Base-by-base conservation (phyloP, 2,113 vertebrate species). In the Pholis gunnellus region DNA sequence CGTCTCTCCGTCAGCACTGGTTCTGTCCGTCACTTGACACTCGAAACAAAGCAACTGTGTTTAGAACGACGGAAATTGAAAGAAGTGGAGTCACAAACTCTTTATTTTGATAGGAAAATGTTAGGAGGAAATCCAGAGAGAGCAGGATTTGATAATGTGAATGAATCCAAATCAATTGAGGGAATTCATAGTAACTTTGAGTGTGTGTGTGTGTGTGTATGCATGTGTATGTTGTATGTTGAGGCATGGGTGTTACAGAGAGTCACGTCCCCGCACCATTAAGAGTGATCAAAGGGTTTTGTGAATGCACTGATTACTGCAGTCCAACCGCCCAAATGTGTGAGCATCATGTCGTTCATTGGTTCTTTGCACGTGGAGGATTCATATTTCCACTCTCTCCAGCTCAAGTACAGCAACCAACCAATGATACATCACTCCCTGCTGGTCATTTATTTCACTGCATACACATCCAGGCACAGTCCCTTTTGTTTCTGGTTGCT, bases 341-440 rank as follows among this genome's bases (percentile, higher is more conserved):
- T 72, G 44, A 67, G 10, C 68, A 66, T 75, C 27, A 66, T 44
- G 40, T 36, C 7, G 60, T 54, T 63, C 17, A 18, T 63, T 20
- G 20, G 60, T 54, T 63, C 17, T n/a, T 63, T 20, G 20, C 44
- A 57, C 56, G 34, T 27, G 5, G 44, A 42, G 38, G 27, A 42
- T 66, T 64, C 78, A 59, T 48, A 79, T 54, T 67, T 64, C 13
- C 9, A 72, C 22, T 40, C 20, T 18, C n/a, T 67, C 36, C 66
- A 82, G 52, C 20, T 64, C 13, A 44, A 31, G 31, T 2, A 36
- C 31, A 25, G 14, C 14, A 71, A 20, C 38, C 54, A 63, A 69
- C 61, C 27, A n/a, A 76, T 83, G 72, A 77, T 29, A 83, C 34
- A 88, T 61, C 87, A 78, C 87, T 69, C 90, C 74, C 93, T 93